Percentiles rank a stretch among this genome's conserved stretches.
Conservation (phyloP, 1,140 invertebrate species). For the Galleria mellonella region DNA sequence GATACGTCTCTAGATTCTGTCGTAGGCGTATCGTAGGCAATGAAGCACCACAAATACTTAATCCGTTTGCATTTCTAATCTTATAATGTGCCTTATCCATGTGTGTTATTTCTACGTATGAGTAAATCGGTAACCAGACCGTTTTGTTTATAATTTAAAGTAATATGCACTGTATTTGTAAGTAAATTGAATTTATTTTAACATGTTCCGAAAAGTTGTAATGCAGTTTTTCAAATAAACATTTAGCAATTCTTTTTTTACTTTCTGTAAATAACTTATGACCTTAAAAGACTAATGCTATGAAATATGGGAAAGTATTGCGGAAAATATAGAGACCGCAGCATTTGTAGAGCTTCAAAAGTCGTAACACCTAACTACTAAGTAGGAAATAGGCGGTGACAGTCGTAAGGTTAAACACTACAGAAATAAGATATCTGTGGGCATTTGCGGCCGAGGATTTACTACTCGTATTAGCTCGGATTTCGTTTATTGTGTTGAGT, state of each 20-base stretch:
- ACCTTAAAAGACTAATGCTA: constrained; percentile 8
- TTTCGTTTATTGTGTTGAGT: constrained; percentile 19
- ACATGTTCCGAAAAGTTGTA: no score
- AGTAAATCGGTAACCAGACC: background rate
- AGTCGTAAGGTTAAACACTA: constrained; percentile 72
- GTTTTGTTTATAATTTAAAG: no score
- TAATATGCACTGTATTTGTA: no score
- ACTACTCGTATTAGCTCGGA: constrained; percentile 12
- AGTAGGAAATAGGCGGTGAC: constrained; percentile 61
- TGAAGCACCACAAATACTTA: constrained; percentile 66
- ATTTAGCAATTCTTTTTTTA: no score
- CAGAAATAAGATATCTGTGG: constrained; percentile 70
- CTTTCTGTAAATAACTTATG: background rate
- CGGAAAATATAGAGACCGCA: constrained; percentile 66
- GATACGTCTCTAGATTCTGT: constrained; percentile 1
- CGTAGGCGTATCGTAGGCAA: constrained; percentile 30
- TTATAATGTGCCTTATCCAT: constrained; percentile 66
- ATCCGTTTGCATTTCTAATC: constrained; percentile 70
- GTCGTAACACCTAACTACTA: constrained; percentile 60
- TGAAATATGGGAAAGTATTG: constrained; percentile 29
- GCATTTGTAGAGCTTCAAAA: constrained; percentile 60
- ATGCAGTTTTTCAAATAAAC: no score
- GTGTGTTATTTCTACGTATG: constrained; percentile 17
- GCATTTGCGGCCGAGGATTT: constrained; percentile 25
- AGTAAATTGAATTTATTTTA: no score